These are phyloP conservation scores for Lucifuga dentata DNA, from an alignment of 2,113 vertebrate species.

Conservation along the genomic window DNA sequence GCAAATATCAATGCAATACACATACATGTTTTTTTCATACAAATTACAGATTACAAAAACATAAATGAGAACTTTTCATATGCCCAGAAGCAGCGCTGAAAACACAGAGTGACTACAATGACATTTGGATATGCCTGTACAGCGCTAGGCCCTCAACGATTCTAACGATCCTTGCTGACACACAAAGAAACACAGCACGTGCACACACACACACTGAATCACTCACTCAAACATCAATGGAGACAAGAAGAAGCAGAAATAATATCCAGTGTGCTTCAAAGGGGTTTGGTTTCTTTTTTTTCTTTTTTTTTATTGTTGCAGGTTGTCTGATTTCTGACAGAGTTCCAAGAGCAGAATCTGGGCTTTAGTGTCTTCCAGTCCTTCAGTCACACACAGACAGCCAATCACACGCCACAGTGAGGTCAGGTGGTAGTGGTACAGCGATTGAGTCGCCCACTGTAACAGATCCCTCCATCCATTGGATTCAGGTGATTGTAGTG, in stretches of 20 bases:
- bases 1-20: conserved; percentile 78
- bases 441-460: conserved; percentile 42
- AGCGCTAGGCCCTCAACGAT: conserved; percentile 34
- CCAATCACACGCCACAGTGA: conserved; percentile 58
- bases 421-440: conserved; percentile 60
- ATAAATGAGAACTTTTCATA: conserved; percentile 71
- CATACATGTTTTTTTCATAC: conserved; percentile 65
- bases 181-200: conserved; percentile 37
- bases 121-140: conserved; percentile 65
- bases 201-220: conserved; percentile 33
- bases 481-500: conserved; percentile 56
- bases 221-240: conserved; percentile 48
- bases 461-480: conserved; percentile 51
- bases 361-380: conserved; percentile 53
- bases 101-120: conserved; percentile 56
- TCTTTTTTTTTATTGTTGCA: conserved; percentile 16
- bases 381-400: conserved; percentile 34
- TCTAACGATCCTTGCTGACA: conserved; percentile 41
- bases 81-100: conserved; percentile 69
- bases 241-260: conserved; percentile 60
- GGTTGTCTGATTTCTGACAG: conserved; percentile 41
- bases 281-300: conserved; percentile 24
- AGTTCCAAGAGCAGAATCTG: conserved; percentile 52
- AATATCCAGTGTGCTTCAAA: conserved; percentile 75
- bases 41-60: conserved; percentile 82